Base-by-base conservation (phyloP, 1,140 invertebrate genomes). In the Leptopilina boulardi region DNA sequence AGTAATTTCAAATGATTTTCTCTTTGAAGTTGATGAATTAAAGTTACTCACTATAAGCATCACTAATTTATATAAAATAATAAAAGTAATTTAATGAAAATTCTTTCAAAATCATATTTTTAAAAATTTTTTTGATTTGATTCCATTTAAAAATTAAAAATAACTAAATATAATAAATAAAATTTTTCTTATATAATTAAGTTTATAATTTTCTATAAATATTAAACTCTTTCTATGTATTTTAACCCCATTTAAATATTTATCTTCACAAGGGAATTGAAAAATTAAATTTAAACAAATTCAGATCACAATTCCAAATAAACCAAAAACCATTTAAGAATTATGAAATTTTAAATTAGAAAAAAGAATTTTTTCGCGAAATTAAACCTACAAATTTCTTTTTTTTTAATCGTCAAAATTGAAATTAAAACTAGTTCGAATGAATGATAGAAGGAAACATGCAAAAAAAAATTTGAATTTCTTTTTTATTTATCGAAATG, bases 361-460 rank as follows among this genome's bases (percentile, higher is more conserved):
- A 47, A 47, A 47, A 47, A 47, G 0, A n/a, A n/a, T 47, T 4
- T 1, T 13, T 4, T 44, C 9, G 1, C 42, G 9, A 44, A 44
- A 10, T n/a, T n/a, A 15, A 3, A 47, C 44, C n/a, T n/a, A n/a
- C 8, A 51, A 51, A 2, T 4, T n/a, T 13, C 2, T 19, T 18
- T 51, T 51, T 1, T 19, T 8, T 21, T 11, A 30, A 66, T n/a
- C 10, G 13, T 26, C 26, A 21, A 59, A 66, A 66, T 66, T 23
- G 30, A 34, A 38, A 34, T 66, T 66, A 23, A 66, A 66, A 66
- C 23, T 34, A 66, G 26, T 30, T 66, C 11, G 59, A 66, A 23
- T 23, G 59, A 66, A 30, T 66, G 21, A 30, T 30, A 66, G 30
- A 66, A 38, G 34, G 8, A 66, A 30, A 34, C 59, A 66, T 66